These are phyloP conservation scores for Alcedo atthis DNA, from an alignment of 2,797 vertebrate species.

Conservation along the genomic window DNA sequence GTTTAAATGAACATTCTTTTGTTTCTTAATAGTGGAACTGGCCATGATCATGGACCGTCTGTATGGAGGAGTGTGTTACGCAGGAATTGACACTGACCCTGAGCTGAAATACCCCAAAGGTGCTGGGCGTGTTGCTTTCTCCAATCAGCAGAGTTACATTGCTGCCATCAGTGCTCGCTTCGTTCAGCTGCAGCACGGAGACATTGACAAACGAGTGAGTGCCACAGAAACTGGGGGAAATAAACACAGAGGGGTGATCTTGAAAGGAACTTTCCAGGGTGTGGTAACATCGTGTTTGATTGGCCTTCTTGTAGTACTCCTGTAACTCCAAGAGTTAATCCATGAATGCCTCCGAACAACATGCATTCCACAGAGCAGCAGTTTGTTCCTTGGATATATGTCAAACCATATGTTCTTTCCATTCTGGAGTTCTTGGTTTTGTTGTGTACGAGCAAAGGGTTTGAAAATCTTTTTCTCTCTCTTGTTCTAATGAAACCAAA, in stretches of 20 bases:
- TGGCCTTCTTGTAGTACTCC: not conserved
- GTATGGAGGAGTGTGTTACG: constrained; percentile 97
- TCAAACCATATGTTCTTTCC: constrained; percentile 29
- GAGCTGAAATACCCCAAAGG: constrained; percentile 98
- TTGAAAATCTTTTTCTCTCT: not conserved
- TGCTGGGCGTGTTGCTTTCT: constrained; percentile 96
- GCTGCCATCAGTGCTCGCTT: constrained; percentile 97
- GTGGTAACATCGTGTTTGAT: not conserved
- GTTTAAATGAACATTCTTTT: not conserved
- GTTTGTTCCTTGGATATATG: constrained; percentile 16
- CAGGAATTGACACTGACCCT: constrained; percentile 96
- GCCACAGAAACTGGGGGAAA: not conserved
- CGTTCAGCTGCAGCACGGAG: constrained; percentile 97
- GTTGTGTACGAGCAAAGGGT: not conserved
- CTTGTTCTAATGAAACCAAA: constrained; percentile 1
- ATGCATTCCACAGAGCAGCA: constrained; percentile 5
- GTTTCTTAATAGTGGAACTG: constrained; percentile 86
- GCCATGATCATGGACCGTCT: constrained; percentile 99
- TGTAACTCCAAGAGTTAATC: not conserved
- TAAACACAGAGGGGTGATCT: not conserved
- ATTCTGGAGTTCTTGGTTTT: not conserved
- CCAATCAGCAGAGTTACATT: constrained; percentile 99
- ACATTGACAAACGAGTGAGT: constrained; percentile 97
- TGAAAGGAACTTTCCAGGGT: not conserved
- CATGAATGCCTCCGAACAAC: not conserved